Percentiles rank a stretch among this genome's conserved stretches.
phyloP scores from a whole-genome alignment of 1,140 invertebrate species.

The Drosophila guanche region DNA sequence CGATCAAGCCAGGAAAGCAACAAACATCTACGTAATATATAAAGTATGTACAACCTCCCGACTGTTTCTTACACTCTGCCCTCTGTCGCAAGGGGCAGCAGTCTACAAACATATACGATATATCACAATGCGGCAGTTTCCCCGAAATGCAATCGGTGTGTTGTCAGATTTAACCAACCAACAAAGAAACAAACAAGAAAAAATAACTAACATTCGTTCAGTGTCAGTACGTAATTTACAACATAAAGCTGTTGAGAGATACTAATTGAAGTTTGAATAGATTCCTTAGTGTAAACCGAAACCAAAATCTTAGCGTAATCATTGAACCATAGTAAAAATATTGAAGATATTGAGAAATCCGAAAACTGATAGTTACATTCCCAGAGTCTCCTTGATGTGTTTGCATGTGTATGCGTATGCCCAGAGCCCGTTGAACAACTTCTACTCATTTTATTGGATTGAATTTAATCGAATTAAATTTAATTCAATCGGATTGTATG shows the following conservation, averaged over 20 bases:
- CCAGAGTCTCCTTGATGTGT: constrained; percentile 60
- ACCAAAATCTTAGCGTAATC: constrained; percentile 36
- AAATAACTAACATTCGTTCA: constrained; percentile 41
- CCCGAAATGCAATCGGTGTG: constrained; percentile 46
- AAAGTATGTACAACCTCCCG: constrained; percentile 67
- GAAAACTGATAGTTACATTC: constrained; percentile 28
- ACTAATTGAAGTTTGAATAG: constrained; percentile 64
- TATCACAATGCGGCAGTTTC: constrained; percentile 20
- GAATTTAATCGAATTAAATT: constrained; percentile 4
- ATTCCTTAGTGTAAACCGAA: constrained; percentile 58
- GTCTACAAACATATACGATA: constrained; percentile 27
- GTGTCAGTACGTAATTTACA: constrained; percentile 54
- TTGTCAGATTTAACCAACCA: constrained; percentile 47
- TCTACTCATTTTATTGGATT: neutral
- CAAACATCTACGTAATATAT: constrained; percentile 62
- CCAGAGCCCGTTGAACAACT: constrained; percentile 21
- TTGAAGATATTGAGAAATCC: constrained; percentile 15
- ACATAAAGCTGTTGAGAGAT: constrained; percentile 54
- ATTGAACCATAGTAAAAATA: constrained; percentile 23
- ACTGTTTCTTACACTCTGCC: constrained; percentile 47
- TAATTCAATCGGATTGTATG: constrained; percentile 2
- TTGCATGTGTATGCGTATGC: constrained; percentile 55
- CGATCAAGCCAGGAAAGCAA: constrained; percentile 25
- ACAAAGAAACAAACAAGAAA: too few species aligned
- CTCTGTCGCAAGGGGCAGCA: neutral